phyloP scores from a whole-genome alignment of 2,797 vertebrate species.

The Falco biarmicus region DNA sequence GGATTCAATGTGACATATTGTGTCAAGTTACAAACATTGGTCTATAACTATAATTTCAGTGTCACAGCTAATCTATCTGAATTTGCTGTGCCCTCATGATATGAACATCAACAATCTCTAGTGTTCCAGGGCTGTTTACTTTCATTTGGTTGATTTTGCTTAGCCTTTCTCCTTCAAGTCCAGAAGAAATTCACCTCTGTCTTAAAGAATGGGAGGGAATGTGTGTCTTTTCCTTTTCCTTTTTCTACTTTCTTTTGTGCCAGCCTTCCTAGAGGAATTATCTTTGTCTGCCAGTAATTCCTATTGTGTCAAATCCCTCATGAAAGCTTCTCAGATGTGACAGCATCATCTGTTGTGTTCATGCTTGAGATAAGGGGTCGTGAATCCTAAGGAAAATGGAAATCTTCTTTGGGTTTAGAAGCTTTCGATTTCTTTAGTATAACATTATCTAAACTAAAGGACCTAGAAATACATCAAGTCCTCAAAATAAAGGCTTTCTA shows the following conservation, averaged over 20 bases:
- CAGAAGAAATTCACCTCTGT: slow-evolving; percentile 21
- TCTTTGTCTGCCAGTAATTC: slow-evolving; percentile 69
- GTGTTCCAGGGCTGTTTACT: background rate
- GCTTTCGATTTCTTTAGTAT: slow-evolving; percentile 58
- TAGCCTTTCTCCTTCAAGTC: background rate
- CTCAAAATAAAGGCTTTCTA: slow-evolving; percentile 57
- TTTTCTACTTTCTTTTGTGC: background rate
- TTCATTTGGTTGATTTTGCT: background rate
- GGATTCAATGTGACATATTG: background rate
- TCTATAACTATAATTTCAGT: background rate
- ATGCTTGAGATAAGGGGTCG: slow-evolving; percentile 70
- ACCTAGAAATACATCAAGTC: slow-evolving; percentile 58
- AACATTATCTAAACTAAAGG: slow-evolving; percentile 40
- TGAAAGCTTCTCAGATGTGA: slow-evolving; percentile 70
- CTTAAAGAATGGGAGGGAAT: background rate
- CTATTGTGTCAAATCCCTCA: slow-evolving; percentile 70
- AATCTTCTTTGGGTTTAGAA: slow-evolving; percentile 43
- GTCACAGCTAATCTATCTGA: background rate
- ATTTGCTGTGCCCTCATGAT: background rate
- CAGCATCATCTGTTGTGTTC: slow-evolving; percentile 70
- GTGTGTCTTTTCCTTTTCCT: background rate
- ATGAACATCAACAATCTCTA: background rate
- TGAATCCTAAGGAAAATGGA: slow-evolving; percentile 66
- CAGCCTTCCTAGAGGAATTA: slow-evolving; percentile 62
- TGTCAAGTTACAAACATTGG: background rate